Evolutionary conservation across 35 echinoderm and acorn worm genomes (phyloP).

Genomic region (Heliocidaris erythrogramma): DNA sequence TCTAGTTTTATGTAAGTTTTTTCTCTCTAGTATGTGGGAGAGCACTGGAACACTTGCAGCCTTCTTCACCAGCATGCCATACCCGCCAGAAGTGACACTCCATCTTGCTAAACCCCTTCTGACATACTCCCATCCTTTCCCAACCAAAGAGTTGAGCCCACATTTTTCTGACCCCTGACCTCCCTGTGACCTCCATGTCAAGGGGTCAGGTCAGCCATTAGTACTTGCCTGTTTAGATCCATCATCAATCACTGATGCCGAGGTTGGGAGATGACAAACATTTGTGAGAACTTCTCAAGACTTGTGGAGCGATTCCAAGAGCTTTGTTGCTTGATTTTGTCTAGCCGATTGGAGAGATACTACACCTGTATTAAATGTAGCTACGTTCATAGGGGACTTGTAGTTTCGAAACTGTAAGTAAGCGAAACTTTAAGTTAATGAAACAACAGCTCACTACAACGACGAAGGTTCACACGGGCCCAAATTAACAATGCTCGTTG

Average conservation of each 20-base stretch:
- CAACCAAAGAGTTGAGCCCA: neutral
- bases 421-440: too few relatives aligned
- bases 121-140: neutral
- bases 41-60: neutral
- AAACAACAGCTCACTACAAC: too few relatives aligned
- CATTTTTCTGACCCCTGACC: slow-evolving; percentile 24
- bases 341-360: neutral
- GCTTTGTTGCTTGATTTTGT: slow-evolving; percentile 3
- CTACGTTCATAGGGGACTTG: too few relatives aligned
- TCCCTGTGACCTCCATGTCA: neutral
- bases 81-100: neutral
- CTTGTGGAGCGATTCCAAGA: neutral
- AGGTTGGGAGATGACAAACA: neutral
- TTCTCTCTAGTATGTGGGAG: neutral
- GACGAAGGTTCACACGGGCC: too few relatives aligned
- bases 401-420: too few relatives aligned
- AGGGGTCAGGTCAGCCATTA: neutral
- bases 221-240: neutral
- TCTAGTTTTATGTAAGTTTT: too few relatives aligned
- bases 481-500: too few relatives aligned
- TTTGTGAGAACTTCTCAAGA: slow-evolving; percentile 10
- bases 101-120: neutral
- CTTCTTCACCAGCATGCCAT: neutral
- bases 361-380: too few relatives aligned
- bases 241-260: neutral